Conservation (phyloP, 2,797 vertebrate genomes). For the Spea hammondii region DNA sequence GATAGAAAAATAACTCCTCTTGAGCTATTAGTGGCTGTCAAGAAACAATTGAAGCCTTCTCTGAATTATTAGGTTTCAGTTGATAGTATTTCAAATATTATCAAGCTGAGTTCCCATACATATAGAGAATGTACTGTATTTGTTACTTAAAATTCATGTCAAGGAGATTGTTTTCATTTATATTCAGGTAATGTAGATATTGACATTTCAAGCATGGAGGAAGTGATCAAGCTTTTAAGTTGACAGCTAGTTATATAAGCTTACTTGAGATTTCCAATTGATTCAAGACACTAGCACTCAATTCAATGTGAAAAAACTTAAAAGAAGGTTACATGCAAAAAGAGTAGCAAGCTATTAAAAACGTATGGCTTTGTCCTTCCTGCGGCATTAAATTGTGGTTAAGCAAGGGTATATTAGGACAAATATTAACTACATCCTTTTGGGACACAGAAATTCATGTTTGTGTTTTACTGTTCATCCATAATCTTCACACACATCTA, state of each 20-base stretch:
- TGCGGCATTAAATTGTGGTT: not conserved
- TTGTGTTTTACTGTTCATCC: too few species aligned
- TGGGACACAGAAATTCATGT: too few species aligned
- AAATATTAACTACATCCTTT: conserved; percentile 7
- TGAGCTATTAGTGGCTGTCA: not conserved
- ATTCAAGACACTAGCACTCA: conserved; percentile 44
- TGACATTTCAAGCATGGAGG: conserved; percentile 50
- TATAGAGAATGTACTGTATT: conserved; percentile 36
- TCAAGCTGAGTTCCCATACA: conserved; percentile 38
- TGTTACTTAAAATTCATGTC: conserved; percentile 50
- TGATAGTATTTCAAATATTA: conserved; percentile 38
- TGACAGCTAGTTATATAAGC: conserved; percentile 53
- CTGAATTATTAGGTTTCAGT: conserved; percentile 30
- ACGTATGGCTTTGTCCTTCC: conserved; percentile 39
- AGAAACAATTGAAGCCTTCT: not conserved
- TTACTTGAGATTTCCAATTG: conserved; percentile 49
- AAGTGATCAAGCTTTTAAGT: conserved; percentile 50
- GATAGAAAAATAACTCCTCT: too few species aligned
- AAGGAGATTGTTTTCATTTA: conserved; percentile 49
- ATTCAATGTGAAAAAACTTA: conserved; percentile 42
- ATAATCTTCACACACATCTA: too few species aligned
- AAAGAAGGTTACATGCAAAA: conserved; percentile 45
- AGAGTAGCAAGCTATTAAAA: conserved; percentile 23
- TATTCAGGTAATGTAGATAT: conserved; percentile 51
- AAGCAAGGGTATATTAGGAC: not conserved